Evolutionary conservation across 64 coral and sea anemone species (phyloP), one percentile per base, ranked within the genome.

Genomic region (Pocillopora verrucosa): DNA sequence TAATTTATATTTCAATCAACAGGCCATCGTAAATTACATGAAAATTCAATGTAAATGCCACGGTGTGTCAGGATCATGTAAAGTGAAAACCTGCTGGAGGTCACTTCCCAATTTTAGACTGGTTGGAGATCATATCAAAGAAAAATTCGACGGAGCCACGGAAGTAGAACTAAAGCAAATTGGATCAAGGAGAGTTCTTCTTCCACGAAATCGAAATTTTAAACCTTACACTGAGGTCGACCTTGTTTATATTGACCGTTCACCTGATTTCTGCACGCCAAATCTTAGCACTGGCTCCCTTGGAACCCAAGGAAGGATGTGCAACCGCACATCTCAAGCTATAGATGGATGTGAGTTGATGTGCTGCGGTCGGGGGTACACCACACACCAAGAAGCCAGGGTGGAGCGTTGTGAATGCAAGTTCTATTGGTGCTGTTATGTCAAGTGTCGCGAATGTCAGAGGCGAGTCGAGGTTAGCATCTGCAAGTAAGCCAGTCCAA

Each of bases 91-190:
- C 1, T 99, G 97, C 65, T 99, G 97, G 97, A 80, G 97, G 25
- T 88, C 73, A 1, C 80, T 99, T 60, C 97, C 97, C 36, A 65
- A 89, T 1, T 95, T 99, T 16, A 62, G 86, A 9, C 5, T 73
- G 61, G 94, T 99, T 16, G 97, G 93, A 10, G 75, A 86, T 20
- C 65, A 87, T 56, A 83, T 99, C 16, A 99, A 99, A 80, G 91
- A 99, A 41, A 99, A 99, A 84, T 99, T 99, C 76, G 94, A 99
- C 85, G 97, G 97, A 2, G 97, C 97, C 0, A 95, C 93, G 11
- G 91, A 95, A 58, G 97, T 93, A 2, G 77, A 87, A 58, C 63
- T 82, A 37, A 90, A 75, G 22, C 24, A 79, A 16, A 89, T 95
- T 2, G 93, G 97, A 10, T 86, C 90, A 13, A 90, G 76, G 64